These are phyloP conservation scores for Myodes glareolus DNA, from an alignment of 2,113 vertebrate species.

Conservation along the genomic window DNA sequence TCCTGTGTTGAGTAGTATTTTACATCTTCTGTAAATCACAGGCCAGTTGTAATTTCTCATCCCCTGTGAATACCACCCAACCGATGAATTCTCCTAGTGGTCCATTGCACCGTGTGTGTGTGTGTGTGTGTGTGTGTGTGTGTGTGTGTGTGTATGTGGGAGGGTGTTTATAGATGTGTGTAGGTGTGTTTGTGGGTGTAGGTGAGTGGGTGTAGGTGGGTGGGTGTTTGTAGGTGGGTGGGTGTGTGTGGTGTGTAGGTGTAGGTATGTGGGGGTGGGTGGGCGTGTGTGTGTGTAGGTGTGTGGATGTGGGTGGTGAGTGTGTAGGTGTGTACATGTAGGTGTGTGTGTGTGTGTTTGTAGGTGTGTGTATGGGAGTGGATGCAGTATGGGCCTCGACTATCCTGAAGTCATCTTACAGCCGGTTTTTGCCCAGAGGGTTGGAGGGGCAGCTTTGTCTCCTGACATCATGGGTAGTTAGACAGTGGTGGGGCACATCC, in stretches of 20 bases:
- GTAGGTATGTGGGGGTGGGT: not conserved
- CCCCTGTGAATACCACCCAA: not conserved
- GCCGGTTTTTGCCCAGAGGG: not conserved
- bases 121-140: not conserved
- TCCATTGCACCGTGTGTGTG: not conserved
- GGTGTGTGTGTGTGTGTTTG: not conserved
- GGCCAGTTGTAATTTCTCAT: not conserved
- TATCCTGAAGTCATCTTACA: not conserved
- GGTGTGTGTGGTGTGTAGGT: not conserved
- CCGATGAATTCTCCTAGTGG: not conserved
- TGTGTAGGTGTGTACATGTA: not conserved
- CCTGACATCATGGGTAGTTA: not conserved
- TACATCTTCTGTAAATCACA: not conserved
- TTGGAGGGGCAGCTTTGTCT: not conserved
- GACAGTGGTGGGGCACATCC: accelerated
- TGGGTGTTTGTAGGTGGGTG: not conserved
- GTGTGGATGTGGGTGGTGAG: not conserved
- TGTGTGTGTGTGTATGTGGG: not conserved
- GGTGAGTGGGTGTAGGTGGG: too few relatives aligned
- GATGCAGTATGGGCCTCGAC: too few relatives aligned
- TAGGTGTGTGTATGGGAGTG: not conserved
- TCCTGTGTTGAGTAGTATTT: not conserved
- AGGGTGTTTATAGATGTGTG: not conserved
- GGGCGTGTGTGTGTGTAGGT: not conserved
- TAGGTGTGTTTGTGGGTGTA: not conserved